Evolutionary conservation across 2,113 vertebrate species (phyloP).

Genomic region (Onychorhynchus coronatus): DNA sequence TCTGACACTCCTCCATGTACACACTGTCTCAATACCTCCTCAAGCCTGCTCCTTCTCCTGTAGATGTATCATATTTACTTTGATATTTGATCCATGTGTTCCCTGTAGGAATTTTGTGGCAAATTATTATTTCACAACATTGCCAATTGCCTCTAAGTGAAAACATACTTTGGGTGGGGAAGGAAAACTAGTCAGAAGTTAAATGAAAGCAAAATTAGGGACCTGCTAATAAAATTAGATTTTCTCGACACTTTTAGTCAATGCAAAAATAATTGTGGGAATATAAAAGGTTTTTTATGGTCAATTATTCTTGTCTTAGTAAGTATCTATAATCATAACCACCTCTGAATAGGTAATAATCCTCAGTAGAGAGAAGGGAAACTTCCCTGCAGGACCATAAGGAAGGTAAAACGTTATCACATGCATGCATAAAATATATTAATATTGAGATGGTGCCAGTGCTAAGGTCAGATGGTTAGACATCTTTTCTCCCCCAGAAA

Average conservation of each 20-base stretch:
- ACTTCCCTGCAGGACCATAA: constrained; percentile 76
- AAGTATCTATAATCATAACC: constrained; percentile 80
- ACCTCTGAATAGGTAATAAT: constrained; percentile 75
- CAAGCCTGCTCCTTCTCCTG: neutral
- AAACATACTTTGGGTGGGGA: constrained; percentile 52
- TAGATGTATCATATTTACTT: constrained; percentile 50
- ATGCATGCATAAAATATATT: constrained; percentile 78
- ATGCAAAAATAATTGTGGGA: constrained; percentile 85
- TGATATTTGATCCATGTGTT: constrained; percentile 57
- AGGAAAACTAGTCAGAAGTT: constrained; percentile 49
- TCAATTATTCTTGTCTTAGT: constrained; percentile 84
- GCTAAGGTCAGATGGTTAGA: constrained; percentile 72
- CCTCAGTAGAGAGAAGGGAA: constrained; percentile 65
- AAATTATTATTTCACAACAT: constrained; percentile 67
- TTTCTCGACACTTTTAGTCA: constrained; percentile 80
- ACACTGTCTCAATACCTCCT: neutral
- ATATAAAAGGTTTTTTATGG: constrained; percentile 84
- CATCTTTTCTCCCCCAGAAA: constrained; percentile 56
- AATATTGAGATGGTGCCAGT: constrained; percentile 74
- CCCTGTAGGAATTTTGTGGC: constrained; percentile 48
- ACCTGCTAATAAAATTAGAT: constrained; percentile 75
- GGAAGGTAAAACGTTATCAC: constrained; percentile 72
- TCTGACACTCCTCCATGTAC: neutral
- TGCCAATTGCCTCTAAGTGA: constrained; percentile 55
- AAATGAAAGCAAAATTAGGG: constrained; percentile 74